Evolutionary conservation across 2,888 invertebrate species (phyloP).

Genomic region (Ptychoptera contaminata): DNA sequence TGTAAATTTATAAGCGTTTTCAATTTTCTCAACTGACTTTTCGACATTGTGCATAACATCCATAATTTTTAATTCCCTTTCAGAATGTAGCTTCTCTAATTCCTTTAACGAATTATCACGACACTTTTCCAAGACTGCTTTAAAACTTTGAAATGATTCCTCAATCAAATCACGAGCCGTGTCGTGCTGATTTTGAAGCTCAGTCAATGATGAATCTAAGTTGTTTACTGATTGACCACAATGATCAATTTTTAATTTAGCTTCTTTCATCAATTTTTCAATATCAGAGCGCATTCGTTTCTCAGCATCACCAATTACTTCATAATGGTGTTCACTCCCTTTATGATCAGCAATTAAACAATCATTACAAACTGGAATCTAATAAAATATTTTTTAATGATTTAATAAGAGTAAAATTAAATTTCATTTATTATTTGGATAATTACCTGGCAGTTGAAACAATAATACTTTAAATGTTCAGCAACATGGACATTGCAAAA

Average conservation of each 20-base stretch:
- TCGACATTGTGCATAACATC: slow-evolving; percentile 70
- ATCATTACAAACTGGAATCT: slow-evolving; percentile 69
- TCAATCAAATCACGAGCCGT: slow-evolving; percentile 69
- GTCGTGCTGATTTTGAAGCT: slow-evolving; percentile 75
- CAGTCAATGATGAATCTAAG: slow-evolving; percentile 65
- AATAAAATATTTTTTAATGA: not conserved
- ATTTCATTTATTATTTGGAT: slow-evolving; percentile 12
- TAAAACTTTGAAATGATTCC: slow-evolving; percentile 64
- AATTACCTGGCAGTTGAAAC: slow-evolving; percentile 55
- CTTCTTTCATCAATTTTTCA: slow-evolving; percentile 54
- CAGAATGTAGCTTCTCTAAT: slow-evolving; percentile 61
- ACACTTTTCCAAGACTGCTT: slow-evolving; percentile 64
- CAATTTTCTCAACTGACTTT: slow-evolving; percentile 68
- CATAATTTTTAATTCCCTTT: slow-evolving; percentile 79
- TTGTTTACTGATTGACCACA: slow-evolving; percentile 61
- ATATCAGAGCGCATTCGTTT: slow-evolving; percentile 63
- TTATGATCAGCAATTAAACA: slow-evolving; percentile 73
- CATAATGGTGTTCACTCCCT: slow-evolving; percentile 67
- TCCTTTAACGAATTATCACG: slow-evolving; percentile 60
- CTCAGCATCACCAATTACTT: slow-evolving; percentile 66
- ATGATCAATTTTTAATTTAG: slow-evolving; percentile 55
- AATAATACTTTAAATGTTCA: slow-evolving; percentile 77
- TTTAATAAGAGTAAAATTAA: not conserved
- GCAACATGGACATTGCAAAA: slow-evolving; percentile 67
- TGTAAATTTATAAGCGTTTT: slow-evolving; percentile 76